Conservation (phyloP, 2,113 vertebrate genomes). For the Pomatorhinus ruficollis region DNA sequence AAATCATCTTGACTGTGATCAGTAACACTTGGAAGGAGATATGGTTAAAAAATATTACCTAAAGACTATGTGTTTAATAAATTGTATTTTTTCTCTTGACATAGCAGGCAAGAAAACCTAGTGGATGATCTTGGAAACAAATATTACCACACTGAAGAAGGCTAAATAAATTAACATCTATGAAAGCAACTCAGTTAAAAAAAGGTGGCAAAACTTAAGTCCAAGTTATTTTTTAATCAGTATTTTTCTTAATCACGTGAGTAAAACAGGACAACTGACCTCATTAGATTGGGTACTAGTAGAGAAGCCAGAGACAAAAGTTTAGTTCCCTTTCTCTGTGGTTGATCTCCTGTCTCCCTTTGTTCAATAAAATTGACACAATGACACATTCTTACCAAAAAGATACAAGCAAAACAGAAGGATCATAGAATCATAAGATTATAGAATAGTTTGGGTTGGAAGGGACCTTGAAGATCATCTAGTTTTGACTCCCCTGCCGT, state of each 20-base stretch:
- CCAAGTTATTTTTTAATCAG: background rate
- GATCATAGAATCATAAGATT: background rate
- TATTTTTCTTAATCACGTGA: background rate
- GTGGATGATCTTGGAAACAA: background rate
- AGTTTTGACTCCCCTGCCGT: rapidly evolving
- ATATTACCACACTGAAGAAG: background rate
- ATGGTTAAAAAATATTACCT: background rate
- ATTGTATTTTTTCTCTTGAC: background rate
- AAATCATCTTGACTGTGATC: background rate
- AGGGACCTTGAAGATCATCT: background rate
- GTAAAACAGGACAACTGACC: background rate
- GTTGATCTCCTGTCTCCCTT: background rate
- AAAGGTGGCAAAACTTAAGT: background rate
- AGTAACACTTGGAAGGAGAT: background rate
- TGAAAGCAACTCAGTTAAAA: background rate
- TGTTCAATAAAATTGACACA: background rate
- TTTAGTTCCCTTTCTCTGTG: background rate
- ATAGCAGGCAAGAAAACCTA: background rate
- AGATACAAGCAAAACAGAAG: background rate
- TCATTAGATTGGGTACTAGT: background rate
- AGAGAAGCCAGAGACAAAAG: background rate
- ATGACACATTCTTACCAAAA: background rate
- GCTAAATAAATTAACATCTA: background rate
- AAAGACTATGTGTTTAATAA: background rate
- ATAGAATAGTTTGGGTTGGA: background rate